Base-by-base conservation (phyloP, 1,140 invertebrate species). In the Yoshiicerus persimilis region DNA sequence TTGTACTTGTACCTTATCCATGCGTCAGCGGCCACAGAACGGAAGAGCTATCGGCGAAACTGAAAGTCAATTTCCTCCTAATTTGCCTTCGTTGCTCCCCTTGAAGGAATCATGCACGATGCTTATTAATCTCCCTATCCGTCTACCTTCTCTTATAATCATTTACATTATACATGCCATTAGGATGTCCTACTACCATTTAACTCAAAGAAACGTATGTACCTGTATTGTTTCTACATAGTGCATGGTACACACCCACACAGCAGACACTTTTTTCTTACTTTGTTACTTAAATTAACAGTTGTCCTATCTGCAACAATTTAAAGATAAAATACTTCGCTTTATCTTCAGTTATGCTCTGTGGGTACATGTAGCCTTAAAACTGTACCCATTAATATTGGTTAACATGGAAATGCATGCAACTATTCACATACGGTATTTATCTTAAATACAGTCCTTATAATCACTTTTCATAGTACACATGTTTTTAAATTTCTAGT, bases 21-120 rank as follows among this genome's bases (percentile, higher is more conserved):
- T 86, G 89, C 89, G 87, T 88, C 87, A 90, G 89, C 87, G 80
- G 66, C 84, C 85, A 87, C 32, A 62, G 86, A 90, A 87, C 88
- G 87, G 89, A 90, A 88, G 86, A 86, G 75, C 84, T 41, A 83
- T 86, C 16, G 87, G 84, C 84, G 38, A 84, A 87, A 90, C 86
- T 88, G 89, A 88, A 90, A 90, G 89, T 90, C 86, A 41, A 90
- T 88, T 90, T 90, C 89, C 89, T 87, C 77, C 86, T 84, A 47
- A 41, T 77, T 87, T n/a, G 64, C 64, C 64, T 30, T 56, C 16
- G 47, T 16, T 56, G 47, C 25, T 30, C 27, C 64, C 27, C 64
- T 70, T 70, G 1, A 70, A 70, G 64, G 64, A 70, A 30, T 30
- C 13, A 25, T 70, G 64, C 27, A 13, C 27, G 23, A 70, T 70